phyloP scores from a whole-genome alignment of 2,797 vertebrate genomes.

The Podarcis lilfordi region DNA sequence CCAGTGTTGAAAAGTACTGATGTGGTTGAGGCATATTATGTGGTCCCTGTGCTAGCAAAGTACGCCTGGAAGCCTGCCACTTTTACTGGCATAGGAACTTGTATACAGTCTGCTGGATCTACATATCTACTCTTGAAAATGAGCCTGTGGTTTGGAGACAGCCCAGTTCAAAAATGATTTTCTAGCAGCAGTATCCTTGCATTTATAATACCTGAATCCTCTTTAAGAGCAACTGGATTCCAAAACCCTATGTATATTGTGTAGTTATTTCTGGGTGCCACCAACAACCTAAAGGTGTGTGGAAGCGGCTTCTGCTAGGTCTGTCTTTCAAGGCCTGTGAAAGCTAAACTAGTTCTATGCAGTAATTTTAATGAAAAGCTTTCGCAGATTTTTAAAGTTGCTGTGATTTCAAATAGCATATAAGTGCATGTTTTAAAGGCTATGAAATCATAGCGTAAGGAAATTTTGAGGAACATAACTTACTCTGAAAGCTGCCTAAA shows the following conservation, averaged over 20 bases:
- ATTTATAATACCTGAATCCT: not conserved
- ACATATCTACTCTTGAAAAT: not conserved
- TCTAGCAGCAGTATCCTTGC: not conserved
- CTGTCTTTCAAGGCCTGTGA: not conserved
- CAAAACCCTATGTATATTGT: not conserved
- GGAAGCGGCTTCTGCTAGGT: not conserved
- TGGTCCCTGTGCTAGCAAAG: not conserved
- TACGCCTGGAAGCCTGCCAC: not conserved
- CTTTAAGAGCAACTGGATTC: not conserved
- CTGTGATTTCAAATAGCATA: not conserved
- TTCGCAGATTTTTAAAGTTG: not conserved
- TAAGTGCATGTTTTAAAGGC: not conserved
- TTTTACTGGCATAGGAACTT: not conserved
- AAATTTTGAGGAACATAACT: not conserved
- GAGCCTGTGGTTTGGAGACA: not conserved
- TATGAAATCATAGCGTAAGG: not conserved
- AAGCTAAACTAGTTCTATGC: not conserved
- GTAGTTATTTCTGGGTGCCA: not conserved
- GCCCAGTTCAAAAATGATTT: not conserved
- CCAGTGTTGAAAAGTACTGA: not conserved
- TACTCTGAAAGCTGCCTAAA: conserved; percentile 3
- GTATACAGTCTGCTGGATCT: not conserved
- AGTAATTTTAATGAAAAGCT: not conserved
- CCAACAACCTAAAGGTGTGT: not conserved
- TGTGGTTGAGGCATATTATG: not conserved